These are phyloP conservation scores for Agonopterix alstromeriana DNA, from an alignment of 2,888 invertebrate species.

Conservation along the genomic window DNA sequence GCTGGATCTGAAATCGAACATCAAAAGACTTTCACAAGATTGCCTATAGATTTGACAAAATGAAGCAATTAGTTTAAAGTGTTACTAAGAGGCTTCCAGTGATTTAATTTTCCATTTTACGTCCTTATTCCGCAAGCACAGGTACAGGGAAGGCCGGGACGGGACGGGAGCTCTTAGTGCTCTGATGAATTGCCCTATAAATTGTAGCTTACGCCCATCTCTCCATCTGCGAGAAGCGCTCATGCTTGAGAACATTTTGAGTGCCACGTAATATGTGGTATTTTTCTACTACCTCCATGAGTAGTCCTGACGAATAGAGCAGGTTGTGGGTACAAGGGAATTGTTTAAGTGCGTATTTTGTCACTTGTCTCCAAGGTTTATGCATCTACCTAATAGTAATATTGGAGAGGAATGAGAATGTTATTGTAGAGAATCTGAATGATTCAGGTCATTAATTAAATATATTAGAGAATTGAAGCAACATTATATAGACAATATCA, in stretches of 20 bases:
- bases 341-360: no score
- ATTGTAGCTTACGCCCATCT: constrained; percentile 34
- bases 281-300: constrained; percentile 14
- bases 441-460: no score
- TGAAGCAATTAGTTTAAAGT: constrained; percentile 4
- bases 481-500: no score
- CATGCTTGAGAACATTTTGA: constrained; percentile 30
- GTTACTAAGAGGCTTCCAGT: constrained; percentile 1
- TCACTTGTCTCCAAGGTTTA: no score
- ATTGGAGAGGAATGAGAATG: no score
- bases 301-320: not conserved
- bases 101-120: constrained; percentile 7
- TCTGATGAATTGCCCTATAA: constrained; percentile 50
- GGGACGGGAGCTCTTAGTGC: constrained; percentile 26
- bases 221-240: constrained; percentile 25
- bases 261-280: constrained; percentile 23
- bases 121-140: constrained; percentile 3
- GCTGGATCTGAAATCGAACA: no score
- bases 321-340: not conserved
- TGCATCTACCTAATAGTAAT: no score
- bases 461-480: no score
- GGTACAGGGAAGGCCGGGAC: not conserved
- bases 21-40: not conserved
- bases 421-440: no score
- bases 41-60: not conserved